Evolutionary conservation across 2,113 vertebrate genomes (phyloP), one percentile per base, ranked within the genome.

Genomic region (Ailuropoda melanoleuca): DNA sequence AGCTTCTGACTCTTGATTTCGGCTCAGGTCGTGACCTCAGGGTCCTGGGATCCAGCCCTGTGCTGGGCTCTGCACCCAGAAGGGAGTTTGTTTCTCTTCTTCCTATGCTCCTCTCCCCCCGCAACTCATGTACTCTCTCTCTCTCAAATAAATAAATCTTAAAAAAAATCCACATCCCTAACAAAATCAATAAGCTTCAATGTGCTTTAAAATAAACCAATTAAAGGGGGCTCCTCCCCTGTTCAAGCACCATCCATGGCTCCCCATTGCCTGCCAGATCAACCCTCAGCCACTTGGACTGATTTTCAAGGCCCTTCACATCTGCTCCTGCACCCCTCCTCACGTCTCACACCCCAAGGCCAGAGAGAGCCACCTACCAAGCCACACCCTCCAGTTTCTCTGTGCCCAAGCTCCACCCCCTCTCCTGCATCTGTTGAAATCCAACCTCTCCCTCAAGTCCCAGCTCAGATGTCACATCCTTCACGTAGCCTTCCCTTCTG

Each of bases 381-480:
- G 64, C 26, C 85, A 72, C 43, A 62, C 88, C 75, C 90, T 83
- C 26, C 0, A 4, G 82, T 68, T 90, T 96, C 92, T 92, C 72
- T 66, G 39, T 5, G 53, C 74, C 53, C 6, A 1, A 62, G 75
- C 84, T 56, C 85, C 64, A 12, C 88, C 81, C 77, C 58, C 31
- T 94, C 62, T 24, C 24, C 70, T 2, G 13, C 56, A 39, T 72
- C 60, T 97, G 96, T 55, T 98, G 97, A 95, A 98, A 98, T 91
- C 84, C 89, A 96, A 97, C 82, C 97, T 86, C 72, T 88, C 88
- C 82, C 85, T 77, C 62, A 56, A 56, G 93, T 37, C 60, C 17
- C 8, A 12, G 95, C 93, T 98, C 97, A 13, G 12, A 96, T 98
- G 93, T 96, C 98, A 96, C 97, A 89, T 89, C 74, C 93, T 90